A percentile compares a stretch with the other conserved stretches of the same genome.
These are phyloP conservation scores for Syngnathoides biaculeatus DNA, from an alignment of 2,113 vertebrate genomes.

Conservation along the genomic window DNA sequence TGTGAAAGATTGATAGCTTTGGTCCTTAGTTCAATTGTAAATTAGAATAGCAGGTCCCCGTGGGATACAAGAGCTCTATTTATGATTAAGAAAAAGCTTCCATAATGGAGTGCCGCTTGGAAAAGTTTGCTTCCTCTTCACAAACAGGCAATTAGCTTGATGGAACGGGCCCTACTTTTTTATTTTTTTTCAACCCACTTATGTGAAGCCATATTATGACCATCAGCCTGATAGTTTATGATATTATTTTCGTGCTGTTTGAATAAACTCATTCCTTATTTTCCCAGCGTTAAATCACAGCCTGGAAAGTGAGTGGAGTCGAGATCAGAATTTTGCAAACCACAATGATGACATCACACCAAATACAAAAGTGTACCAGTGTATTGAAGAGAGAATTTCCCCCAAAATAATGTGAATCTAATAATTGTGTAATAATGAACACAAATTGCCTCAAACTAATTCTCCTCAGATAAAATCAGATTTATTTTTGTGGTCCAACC, in stretches of 20 bases:
- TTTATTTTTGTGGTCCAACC: too few species aligned
- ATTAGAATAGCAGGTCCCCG: conserved; percentile 94
- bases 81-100: conserved; percentile 99
- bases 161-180: conserved; percentile 88
- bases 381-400: too few species aligned
- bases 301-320: not conserved
- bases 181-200: conserved; percentile 71
- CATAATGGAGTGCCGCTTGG: conserved; percentile 90
- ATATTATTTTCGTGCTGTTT: conserved; percentile 79
- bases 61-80: conserved; percentile 91
- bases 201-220: conserved; percentile 94
- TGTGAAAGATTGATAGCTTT: conserved; percentile 97
- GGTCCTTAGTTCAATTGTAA: conserved; percentile 99
- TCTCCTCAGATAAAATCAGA: too few species aligned
- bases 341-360: too few species aligned
- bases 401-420: too few species aligned
- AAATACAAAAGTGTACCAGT: too few species aligned
- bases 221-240: conserved; percentile 86
- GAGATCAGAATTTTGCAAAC: not conserved
- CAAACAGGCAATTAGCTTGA: conserved; percentile 99
- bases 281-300: conserved; percentile 30
- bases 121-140: conserved; percentile 94
- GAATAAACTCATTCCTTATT: conserved; percentile 48
- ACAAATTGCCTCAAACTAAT: too few species aligned
- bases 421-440: too few species aligned